Base-by-base conservation (phyloP, 2,113 vertebrate species). In the Antechinus flavipes region DNA sequence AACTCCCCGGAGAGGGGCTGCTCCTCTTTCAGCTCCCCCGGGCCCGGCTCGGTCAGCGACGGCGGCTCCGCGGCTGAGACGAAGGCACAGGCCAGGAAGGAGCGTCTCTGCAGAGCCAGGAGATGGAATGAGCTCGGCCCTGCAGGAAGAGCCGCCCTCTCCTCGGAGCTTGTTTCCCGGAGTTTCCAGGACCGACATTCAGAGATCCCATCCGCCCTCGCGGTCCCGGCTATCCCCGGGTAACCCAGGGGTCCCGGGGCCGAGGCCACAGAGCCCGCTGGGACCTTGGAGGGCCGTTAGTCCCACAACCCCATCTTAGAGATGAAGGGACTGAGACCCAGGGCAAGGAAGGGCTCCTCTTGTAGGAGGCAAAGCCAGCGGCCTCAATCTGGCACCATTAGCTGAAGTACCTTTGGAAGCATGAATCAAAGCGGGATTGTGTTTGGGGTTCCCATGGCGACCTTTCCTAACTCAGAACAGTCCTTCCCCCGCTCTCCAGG, bases 211-310 rank as follows among this genome's bases (percentile, higher is more conserved):
- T 5, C 2, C 16, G n/a, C n/a, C 35, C 68, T n/a, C 6, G 35
- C 3, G 7, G 35, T 22, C 35, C 30, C 5, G 4, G 12, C 68
- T 76, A 8, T 8, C 16, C 5, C 68, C 35, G 22, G 35, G 16
- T 22, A 2, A 76, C 35, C 7, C n/a, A 22, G 35, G 35, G 35
- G n/a, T 19, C 19, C 16, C 8, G 7, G 35, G 35, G n/a, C 19
- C 35, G 0, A 6, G n/a, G 68, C 1, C n/a, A 7, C n/a, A 7
- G 35, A n/a, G 35, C 16, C 25, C 14, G 35, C 0, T n/a, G 35
- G 30, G 30, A 6, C 61, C 30, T 68, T 7, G 3, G 12, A 35
- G 22, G 16, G 68, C 5, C 35, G 22, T 22, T 42, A n/a, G 16
- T 42, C 5, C 6, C 6, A 42, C 35, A 4, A 2, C 5, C 68